Conservation (phyloP, 1,140 invertebrate species). For the Rhagoletis pomonella region DNA sequence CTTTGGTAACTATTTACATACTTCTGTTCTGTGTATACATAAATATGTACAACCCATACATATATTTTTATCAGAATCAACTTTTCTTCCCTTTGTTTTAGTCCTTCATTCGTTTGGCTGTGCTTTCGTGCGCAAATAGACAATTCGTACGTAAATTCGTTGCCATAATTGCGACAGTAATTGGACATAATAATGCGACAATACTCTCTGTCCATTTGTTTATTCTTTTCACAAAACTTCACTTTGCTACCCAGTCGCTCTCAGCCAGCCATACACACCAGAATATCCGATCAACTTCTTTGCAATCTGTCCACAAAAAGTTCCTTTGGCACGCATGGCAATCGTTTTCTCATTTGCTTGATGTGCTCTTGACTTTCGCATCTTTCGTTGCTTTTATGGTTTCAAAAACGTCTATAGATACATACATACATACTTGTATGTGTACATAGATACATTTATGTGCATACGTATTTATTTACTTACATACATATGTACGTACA, state of each 20-base stretch:
- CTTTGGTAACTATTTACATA: too few relatives aligned
- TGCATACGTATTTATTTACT: too few relatives aligned
- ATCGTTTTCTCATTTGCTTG: slow-evolving; percentile 32
- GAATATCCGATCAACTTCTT: background rate
- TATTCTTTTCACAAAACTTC: background rate
- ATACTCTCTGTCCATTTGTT: slow-evolving; percentile 58
- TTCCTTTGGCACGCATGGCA: background rate
- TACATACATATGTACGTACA: background rate
- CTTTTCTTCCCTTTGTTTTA: background rate
- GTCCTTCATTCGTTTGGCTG: background rate
- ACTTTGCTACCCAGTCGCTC: background rate
- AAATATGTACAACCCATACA: background rate
- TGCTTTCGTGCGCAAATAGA: slow-evolving; percentile 61
- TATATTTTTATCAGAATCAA: too few relatives aligned
- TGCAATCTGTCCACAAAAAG: background rate
- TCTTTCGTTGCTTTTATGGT: background rate
- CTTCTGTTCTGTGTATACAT: too few relatives aligned
- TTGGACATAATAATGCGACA: slow-evolving; percentile 74
- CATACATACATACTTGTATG: background rate
- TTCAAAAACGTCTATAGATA: background rate
- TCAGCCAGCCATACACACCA: background rate
- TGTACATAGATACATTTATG: background rate
- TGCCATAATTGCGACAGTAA: slow-evolving; percentile 74
- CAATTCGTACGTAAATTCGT: slow-evolving; percentile 62
- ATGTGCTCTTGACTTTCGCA: slow-evolving; percentile 34